A percentile compares a stretch with the other conserved stretches of the same genome.
Evolutionary conservation across 2,113 vertebrate species (phyloP).

Genomic region (Ornithorhynchus anatinus): DNA sequence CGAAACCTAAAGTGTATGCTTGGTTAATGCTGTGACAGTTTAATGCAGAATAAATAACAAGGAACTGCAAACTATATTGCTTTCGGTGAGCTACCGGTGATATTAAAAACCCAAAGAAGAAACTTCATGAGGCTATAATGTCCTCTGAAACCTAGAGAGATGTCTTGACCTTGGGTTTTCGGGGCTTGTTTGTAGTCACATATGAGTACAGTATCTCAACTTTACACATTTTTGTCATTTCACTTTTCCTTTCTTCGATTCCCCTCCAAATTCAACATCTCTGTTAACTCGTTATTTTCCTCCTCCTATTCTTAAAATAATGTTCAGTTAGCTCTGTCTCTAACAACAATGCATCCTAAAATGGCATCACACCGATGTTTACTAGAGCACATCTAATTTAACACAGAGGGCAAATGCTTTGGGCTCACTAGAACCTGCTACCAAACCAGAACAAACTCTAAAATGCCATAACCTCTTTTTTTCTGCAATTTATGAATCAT

Average conservation of each 20-base stretch:
- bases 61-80: neutral
- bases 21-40: neutral
- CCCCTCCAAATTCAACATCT: neutral
- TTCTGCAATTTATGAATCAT: no score
- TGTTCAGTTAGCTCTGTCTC: neutral
- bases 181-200: neutral
- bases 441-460: no score
- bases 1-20: neutral
- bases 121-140: neutral
- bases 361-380: no score
- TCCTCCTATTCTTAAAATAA: neutral
- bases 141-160: neutral
- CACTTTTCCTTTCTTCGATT: neutral
- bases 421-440: no score
- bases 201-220: neutral
- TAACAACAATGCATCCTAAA: no score
- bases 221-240: constrained; percentile 1
- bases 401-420: no score
- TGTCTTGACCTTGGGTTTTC: neutral
- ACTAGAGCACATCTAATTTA: no score
- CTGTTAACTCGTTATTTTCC: no score
- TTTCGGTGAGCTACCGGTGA: neutral
- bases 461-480: no score
- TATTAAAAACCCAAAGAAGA: constrained; percentile 1
- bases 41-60: constrained; percentile 1